Conservation (phyloP, 2,888 invertebrate genomes). For the Falcaria lacertinaria region DNA sequence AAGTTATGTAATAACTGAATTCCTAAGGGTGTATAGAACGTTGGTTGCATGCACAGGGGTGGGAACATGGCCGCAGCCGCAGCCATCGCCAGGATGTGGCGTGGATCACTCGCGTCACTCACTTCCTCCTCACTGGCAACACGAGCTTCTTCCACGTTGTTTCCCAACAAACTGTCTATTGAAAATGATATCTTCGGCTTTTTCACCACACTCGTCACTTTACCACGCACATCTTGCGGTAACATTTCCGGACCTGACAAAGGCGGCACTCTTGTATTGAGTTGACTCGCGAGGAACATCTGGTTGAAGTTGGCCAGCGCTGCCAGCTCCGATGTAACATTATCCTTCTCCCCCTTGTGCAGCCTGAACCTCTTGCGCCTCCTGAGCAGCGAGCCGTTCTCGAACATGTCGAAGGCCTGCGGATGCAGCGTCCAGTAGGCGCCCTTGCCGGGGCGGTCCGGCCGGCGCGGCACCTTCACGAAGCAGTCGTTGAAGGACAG, state of each 20-base stretch:
- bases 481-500: constrained; percentile 98
- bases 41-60: constrained; percentile 27
- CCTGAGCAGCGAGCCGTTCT: constrained; percentile 91
- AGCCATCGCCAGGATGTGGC: constrained; percentile 34
- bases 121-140: constrained; percentile 24
- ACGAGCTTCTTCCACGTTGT: constrained; percentile 21
- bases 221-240: constrained; percentile 10
- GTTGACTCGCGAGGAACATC: constrained; percentile 71
- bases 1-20: constrained; percentile 32
- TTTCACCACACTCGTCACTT: constrained; percentile 19
- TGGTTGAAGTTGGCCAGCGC: constrained; percentile 83
- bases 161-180: constrained; percentile 87
- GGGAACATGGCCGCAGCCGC: constrained; percentile 46
- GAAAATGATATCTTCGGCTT: constrained; percentile 87
- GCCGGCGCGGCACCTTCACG: constrained; percentile 90
- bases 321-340: constrained; percentile 81
- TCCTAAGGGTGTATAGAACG: constrained; percentile 27
- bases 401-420: constrained; percentile 91
- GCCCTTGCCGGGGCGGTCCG: constrained; percentile 90
- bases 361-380: constrained; percentile 91
- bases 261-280: constrained; percentile 30
- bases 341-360: constrained; percentile 80
- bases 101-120: constrained; percentile 29
- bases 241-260: constrained; percentile 21
- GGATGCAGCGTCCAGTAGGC: constrained; percentile 93